These are phyloP conservation scores for Haemorhous mexicanus DNA, from an alignment of 2,113 vertebrate genomes.

Conservation along the genomic window DNA sequence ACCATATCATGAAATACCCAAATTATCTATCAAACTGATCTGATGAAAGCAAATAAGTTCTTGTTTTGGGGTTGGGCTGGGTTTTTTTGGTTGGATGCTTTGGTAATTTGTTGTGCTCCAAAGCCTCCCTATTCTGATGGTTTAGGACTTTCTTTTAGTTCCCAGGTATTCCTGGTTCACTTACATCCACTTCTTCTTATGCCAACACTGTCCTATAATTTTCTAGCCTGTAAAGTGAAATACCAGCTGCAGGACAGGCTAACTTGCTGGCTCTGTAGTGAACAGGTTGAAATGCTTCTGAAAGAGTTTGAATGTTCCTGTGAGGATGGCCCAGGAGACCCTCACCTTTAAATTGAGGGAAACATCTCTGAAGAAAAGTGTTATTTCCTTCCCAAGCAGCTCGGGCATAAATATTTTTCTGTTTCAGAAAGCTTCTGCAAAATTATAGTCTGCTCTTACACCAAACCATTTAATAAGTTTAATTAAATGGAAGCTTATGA, in stretches of 20 bases:
- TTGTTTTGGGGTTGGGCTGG: neutral
- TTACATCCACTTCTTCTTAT: neutral
- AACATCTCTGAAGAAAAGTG: neutral
- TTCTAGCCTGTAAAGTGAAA: neutral
- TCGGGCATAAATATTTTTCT: conserved; percentile 16
- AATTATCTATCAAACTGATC: neutral
- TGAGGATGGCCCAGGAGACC: neutral
- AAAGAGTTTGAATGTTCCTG: neutral
- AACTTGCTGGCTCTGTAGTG: neutral
- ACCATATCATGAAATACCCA: neutral
- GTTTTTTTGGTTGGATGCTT: neutral
- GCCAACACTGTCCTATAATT: neutral
- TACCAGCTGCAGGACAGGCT: neutral
- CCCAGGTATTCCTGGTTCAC: neutral
- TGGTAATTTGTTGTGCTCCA: neutral
- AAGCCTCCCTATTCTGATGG: neutral
- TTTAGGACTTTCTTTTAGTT: neutral
- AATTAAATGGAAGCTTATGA: conserved; percentile 70
- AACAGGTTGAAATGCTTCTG: neutral
- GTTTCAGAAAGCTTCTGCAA: conserved; percentile 33
- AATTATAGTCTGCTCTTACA: conserved; percentile 41
- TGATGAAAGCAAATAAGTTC: neutral
- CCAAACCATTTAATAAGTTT: conserved; percentile 67
- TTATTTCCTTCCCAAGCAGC: neutral
- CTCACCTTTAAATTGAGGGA: neutral